phyloP scores from a whole-genome alignment of 2,113 vertebrate genomes.

The Phaetusa simplex region DNA sequence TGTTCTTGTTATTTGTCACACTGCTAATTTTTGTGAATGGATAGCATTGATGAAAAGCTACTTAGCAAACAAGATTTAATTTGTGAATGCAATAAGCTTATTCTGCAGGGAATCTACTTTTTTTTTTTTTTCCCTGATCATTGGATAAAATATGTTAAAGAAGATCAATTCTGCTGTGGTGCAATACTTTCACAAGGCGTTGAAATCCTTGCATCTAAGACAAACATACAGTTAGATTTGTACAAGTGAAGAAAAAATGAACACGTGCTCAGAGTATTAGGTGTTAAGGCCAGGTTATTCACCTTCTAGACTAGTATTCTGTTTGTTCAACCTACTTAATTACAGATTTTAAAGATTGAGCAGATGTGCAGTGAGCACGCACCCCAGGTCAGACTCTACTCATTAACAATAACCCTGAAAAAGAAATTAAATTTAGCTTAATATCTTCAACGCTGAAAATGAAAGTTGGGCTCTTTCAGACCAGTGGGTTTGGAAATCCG shows the following conservation, averaged over 20 bases:
- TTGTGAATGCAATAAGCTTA: neutral
- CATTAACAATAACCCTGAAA: neutral
- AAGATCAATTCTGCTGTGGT: neutral
- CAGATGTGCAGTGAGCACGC: neutral
- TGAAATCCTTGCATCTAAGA: neutral
- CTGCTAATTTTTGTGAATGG: conserved; percentile 24
- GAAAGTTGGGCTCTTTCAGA: neutral
- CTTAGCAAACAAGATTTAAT: neutral
- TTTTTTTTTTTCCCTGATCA: neutral
- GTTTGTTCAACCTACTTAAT: neutral
- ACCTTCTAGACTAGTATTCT: neutral
- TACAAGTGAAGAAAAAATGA: neutral
- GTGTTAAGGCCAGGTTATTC: neutral
- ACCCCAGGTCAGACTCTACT: neutral
- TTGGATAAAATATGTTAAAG: neutral
- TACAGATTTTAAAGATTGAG: neutral
- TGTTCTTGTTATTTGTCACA: conserved; percentile 25
- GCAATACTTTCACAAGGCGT: neutral
- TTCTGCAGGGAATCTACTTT: neutral
- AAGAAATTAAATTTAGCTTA: neutral
- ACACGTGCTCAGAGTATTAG: neutral
- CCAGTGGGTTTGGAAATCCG: neutral
- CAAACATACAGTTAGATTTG: neutral
- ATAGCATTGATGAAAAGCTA: conserved; percentile 28
- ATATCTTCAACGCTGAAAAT: neutral